Conservation (phyloP, 2,113 vertebrate genomes). For the Ramphastos sulfuratus region DNA sequence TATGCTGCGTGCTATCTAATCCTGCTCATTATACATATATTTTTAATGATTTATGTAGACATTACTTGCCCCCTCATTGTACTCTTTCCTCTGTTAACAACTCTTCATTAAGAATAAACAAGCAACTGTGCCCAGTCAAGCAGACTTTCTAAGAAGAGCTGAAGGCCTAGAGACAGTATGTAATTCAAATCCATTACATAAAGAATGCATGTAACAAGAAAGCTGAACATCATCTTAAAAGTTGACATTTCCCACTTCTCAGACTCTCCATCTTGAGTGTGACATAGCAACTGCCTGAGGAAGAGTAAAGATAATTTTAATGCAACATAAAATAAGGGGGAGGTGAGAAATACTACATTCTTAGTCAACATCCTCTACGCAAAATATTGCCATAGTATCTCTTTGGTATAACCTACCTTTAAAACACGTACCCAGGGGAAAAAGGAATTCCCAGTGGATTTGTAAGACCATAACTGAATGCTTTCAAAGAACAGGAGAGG, state of each 20-base stretch:
- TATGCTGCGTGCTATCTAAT: background rate
- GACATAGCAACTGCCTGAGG: slow-evolving; percentile 44
- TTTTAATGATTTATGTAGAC: slow-evolving; percentile 10
- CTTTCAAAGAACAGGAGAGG: slow-evolving; percentile 39
- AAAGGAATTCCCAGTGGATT: background rate
- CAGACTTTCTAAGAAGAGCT: slow-evolving; percentile 7
- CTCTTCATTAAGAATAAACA: slow-evolving; percentile 47
- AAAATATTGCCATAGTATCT: slow-evolving; percentile 13
- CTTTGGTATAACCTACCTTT: slow-evolving; percentile 47
- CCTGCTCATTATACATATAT: background rate
- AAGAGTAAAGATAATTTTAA: slow-evolving; percentile 65
- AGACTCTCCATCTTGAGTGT: slow-evolving; percentile 19
- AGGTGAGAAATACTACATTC: slow-evolving; percentile 66
- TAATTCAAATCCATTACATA: slow-evolving; percentile 43
- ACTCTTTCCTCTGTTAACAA: slow-evolving; percentile 39
- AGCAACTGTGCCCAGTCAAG: slow-evolving; percentile 44
- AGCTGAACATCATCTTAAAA: slow-evolving; percentile 57
- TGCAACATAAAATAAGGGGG: slow-evolving; percentile 53
- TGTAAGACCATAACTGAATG: background rate
- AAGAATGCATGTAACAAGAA: slow-evolving; percentile 27
- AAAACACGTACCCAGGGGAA: slow-evolving; percentile 37
- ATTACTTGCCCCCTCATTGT: background rate
- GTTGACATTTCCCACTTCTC: slow-evolving; percentile 47
- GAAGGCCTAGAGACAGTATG: background rate
- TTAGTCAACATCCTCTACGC: slow-evolving; percentile 40